phyloP scores from a whole-genome alignment of 1,140 invertebrate genomes.

The Sinella curviseta region DNA sequence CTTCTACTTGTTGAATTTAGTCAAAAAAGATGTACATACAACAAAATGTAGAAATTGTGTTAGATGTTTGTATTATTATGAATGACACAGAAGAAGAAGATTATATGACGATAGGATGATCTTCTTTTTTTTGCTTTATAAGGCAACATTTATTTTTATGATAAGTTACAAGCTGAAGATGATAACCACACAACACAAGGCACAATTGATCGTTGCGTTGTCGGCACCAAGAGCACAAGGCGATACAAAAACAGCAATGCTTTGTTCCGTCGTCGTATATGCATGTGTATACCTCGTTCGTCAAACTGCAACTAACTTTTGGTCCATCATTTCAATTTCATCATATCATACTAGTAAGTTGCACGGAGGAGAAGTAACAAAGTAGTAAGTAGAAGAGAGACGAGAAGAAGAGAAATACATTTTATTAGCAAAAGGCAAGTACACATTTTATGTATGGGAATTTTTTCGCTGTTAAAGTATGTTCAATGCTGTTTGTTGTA shows the following conservation, averaged over 20 bases:
- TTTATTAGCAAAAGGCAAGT: not conserved
- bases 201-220: no score
- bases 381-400: no score
- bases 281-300: not conserved
- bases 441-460: not conserved
- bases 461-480: not conserved
- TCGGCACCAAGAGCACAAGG: not conserved
- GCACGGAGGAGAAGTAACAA: no score
- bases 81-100: no score
- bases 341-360: not conserved
- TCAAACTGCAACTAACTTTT: conserved; percentile 6
- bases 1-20: not conserved
- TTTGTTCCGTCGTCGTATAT: not conserved
- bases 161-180: no score
- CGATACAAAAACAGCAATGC: not conserved
- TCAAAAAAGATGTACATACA: not conserved
- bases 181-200: no score
- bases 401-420: no score
- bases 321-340: not conserved
- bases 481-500: not conserved
- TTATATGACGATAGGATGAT: no score
- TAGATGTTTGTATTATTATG: not conserved
- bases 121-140: no score
- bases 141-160: no score
- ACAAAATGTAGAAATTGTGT: not conserved